A percentile compares a stretch with the other conserved stretches of the same genome.
Evolutionary conservation across 1,140 invertebrate species (phyloP).

Genomic region (Pseudomyrmex cubaensis): DNA sequence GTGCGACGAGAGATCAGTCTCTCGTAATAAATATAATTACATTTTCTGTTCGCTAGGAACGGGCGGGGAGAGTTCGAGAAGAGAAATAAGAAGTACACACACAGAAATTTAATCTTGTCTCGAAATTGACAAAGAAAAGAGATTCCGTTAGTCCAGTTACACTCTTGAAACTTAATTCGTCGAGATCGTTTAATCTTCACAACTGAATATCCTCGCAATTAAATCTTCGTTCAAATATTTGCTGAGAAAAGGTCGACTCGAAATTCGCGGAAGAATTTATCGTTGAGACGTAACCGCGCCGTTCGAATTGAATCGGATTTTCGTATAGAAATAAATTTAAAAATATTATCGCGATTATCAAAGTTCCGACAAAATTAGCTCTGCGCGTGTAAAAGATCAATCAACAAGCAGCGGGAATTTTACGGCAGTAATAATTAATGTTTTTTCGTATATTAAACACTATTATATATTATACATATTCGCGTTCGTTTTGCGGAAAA

Average conservation of each 20-base stretch:
- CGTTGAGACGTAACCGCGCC: not conserved
- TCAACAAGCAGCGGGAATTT: conserved; percentile 2
- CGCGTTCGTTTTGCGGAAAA: conserved; percentile 4
- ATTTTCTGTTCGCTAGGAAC: not conserved
- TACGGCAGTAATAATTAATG: not conserved
- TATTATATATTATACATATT: not conserved
- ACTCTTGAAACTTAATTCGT: conserved; percentile 33
- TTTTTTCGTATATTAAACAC: conserved; percentile 28
- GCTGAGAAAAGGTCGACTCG: not conserved
- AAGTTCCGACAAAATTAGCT: too few relatives aligned
- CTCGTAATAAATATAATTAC: conserved; percentile 21
- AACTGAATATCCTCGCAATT: conserved; percentile 42
- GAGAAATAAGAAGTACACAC: conserved; percentile 2
- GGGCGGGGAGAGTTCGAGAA: not conserved
- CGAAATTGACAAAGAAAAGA: conserved; percentile 17
- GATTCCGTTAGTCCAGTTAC: conserved; percentile 19
- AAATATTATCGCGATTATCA: not conserved
- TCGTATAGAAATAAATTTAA: conserved; percentile 3
- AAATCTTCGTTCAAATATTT: conserved; percentile 47
- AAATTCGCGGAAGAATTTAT: conserved; percentile 16
- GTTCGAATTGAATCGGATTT: not conserved
- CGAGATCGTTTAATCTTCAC: conserved; percentile 38
- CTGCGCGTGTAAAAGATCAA: not conserved
- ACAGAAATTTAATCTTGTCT: conserved; percentile 43
- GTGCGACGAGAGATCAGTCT: not conserved